Evolutionary conservation across 2,797 vertebrate species (phyloP).

Genomic region (Poeciliopsis paucimaculata): DNA sequence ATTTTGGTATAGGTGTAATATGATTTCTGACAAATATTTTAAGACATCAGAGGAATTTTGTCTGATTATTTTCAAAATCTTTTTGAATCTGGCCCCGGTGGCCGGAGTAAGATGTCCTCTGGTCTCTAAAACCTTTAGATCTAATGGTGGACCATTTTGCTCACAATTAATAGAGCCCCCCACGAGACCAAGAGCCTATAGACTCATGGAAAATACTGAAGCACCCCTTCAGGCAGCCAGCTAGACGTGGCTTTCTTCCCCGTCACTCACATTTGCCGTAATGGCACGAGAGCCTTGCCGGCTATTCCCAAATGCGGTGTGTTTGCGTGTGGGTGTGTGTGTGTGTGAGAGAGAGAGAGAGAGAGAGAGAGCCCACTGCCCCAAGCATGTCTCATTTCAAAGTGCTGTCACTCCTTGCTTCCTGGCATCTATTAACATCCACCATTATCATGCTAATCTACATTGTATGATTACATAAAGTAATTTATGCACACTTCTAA

Average conservation of each 20-base stretch:
- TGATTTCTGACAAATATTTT: slow-evolving; percentile 1
- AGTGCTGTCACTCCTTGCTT: slow-evolving; percentile 97
- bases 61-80: slow-evolving; percentile 52
- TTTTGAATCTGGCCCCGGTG: slow-evolving; percentile 60
- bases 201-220: slow-evolving; percentile 79
- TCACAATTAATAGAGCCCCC: slow-evolving; percentile 81
- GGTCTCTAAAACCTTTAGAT: slow-evolving; percentile 74
- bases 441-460: slow-evolving; percentile 99
- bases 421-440: slow-evolving; percentile 99
- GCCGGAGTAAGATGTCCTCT: slow-evolving; percentile 62
- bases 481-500: slow-evolving; percentile 98
- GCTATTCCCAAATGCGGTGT: slow-evolving; percentile 82
- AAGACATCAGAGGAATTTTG: slow-evolving; percentile 12
- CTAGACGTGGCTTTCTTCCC: slow-evolving; percentile 80
- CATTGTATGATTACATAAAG: slow-evolving; percentile 98
- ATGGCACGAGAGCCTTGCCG: slow-evolving; percentile 79
- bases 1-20: slow-evolving; percentile 9
- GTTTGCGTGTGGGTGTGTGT: slow-evolving; percentile 70
- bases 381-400: slow-evolving; percentile 97
- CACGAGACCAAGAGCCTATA: slow-evolving; percentile 78
- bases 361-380: slow-evolving; percentile 83
- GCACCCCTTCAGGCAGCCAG: slow-evolving; percentile 79
- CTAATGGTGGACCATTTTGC: slow-evolving; percentile 79
- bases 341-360: slow-evolving; percentile 55
- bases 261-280: slow-evolving; percentile 84